These are phyloP conservation scores for Drosophila cognata DNA, from an alignment of 2,888 invertebrate genomes.

Conservation along the genomic window DNA sequence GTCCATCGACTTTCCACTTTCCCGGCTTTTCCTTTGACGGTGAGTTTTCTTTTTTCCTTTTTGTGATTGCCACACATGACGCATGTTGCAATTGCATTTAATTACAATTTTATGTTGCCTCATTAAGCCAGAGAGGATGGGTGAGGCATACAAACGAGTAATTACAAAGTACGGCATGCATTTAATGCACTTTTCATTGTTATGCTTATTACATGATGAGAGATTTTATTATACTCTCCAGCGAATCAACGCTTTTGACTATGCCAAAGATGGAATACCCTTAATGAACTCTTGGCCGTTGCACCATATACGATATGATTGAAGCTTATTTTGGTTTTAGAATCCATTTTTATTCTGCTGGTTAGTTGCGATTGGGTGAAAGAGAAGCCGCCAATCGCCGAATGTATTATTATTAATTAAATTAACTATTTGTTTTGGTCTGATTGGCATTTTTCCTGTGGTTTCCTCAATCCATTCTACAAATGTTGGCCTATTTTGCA, in stretches of 20 bases:
- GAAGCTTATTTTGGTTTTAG: background rate
- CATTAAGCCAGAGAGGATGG: background rate
- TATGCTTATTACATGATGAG: conserved; percentile 49
- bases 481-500: too few species aligned
- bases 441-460: too few species aligned
- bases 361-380: background rate
- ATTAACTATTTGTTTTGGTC: too few species aligned
- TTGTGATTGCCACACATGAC: conserved; percentile 38
- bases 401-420: too few species aligned
- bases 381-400: background rate
- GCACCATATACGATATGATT: background rate
- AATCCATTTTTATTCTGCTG: background rate
- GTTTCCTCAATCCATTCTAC: too few species aligned
- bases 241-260: background rate
- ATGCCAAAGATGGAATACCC: background rate
- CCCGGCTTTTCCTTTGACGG: conserved; percentile 84
- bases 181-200: conserved; percentile 62
- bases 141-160: conserved; percentile 24
- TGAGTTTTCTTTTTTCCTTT: conserved; percentile 58
- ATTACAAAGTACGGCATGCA: conserved; percentile 46
- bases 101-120: conserved; percentile 72
- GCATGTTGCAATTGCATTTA: conserved; percentile 62
- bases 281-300: background rate
- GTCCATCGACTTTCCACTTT: conserved; percentile 77
- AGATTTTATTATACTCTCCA: background rate